Base-by-base conservation (phyloP, 2,797 vertebrate species). In the Borostomias antarcticus region DNA sequence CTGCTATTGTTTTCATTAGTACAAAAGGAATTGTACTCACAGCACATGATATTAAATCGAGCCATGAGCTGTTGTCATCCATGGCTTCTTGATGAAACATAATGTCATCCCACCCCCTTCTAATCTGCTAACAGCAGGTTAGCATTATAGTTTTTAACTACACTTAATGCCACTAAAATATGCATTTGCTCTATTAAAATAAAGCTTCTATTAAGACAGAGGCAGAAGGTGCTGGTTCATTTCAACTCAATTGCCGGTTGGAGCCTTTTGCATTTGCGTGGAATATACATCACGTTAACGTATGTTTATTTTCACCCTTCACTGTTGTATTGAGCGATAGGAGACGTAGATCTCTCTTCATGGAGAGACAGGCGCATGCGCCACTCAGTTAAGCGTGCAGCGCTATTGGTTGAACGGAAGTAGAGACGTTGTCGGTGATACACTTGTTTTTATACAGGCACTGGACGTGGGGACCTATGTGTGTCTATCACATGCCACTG, bases 1-100 rank as follows among this genome's bases (percentile, higher is more conserved):
- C 87, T 79, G 82, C 87, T 89, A 88, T 92, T 92, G 89, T 92
- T 92, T 89, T 91, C 88, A 91, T 89, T 82, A 82, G 78, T 74
- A 73, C 84, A 75, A 87, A 84, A 85, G 86, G 85, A 86, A 85
- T 85, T 83, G 87, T 88, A 70, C 70, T 79, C 67, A 7, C n/a
- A 53, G 73, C 52, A 58, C 73, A 80, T 69, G 74, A 86, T 80
- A 85, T 86, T 84, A 84, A 86, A 84, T 75, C 13, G 58, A 70
- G 70, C 76, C 67, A 66, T 75, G 63, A 72, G 77, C 74, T 72
- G 61, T 82, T 80, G 79, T 82, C 81, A 81, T 85, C 68, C 77
- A 56, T 50, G 63, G 75, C 21, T 69, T 76, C 80, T 77, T 61
- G 48, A 79, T 79, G 62, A 85, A 81, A 76, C 76, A 81, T 85